A percentile compares a stretch with the other conserved stretches of the same genome.
Conservation (phyloP, 2,113 vertebrate species). For the Motacilla alba region DNA sequence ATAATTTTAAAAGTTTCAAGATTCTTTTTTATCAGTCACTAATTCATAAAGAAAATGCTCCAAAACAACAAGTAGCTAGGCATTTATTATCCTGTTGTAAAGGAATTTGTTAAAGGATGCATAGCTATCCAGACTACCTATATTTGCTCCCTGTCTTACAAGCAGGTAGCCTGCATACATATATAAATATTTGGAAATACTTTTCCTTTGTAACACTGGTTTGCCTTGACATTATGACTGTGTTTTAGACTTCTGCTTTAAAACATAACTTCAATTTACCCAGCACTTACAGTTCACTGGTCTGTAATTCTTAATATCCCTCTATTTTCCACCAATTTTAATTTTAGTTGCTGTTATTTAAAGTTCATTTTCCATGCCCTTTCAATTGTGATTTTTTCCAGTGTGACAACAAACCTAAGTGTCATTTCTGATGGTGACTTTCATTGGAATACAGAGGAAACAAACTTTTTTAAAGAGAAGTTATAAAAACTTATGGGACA, state of each 20-base stretch:
- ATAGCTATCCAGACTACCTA: neutral
- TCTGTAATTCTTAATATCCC: conserved; percentile 39
- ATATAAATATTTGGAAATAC: neutral
- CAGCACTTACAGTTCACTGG: conserved; percentile 28
- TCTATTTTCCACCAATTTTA: conserved; percentile 11
- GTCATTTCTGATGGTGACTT: neutral
- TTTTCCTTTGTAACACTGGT: neutral
- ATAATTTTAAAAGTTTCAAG: neutral
- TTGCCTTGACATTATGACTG: neutral
- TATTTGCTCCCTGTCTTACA: neutral
- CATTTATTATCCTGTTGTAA: neutral
- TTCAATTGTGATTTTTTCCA: neutral
- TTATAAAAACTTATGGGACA: neutral
- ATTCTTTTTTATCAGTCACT: neutral
- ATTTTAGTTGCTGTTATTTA: neutral
- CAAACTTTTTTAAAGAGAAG: neutral
- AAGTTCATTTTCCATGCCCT: conserved; percentile 11
- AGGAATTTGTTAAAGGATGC: neutral
- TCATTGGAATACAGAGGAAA: neutral
- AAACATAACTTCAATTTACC: conserved; percentile 32
- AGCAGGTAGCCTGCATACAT: neutral
- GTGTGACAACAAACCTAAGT: neutral
- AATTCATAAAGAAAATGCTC: neutral
- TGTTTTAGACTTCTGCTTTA: neutral
- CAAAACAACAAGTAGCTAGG: neutral